These are phyloP conservation scores for Philopotamus ludificatus DNA, from an alignment of 1,140 invertebrate species.

Conservation along the genomic window DNA sequence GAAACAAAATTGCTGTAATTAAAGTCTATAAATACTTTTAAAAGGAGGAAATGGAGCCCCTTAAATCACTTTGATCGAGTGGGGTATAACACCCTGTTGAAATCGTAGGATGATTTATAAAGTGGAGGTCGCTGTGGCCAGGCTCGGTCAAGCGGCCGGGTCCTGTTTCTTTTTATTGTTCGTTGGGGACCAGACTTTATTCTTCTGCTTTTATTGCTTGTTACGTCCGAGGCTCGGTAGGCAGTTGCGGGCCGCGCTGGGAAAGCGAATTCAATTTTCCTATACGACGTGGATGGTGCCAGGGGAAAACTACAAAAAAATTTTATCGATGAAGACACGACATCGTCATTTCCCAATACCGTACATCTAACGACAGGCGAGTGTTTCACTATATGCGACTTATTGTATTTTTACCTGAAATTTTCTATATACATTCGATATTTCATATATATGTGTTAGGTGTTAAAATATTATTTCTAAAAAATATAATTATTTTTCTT, in stretches of 20 bases:
- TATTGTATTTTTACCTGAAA: no score
- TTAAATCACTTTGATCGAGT: neutral
- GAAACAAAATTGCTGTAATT: no score
- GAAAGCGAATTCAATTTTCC: slow-evolving; percentile 11
- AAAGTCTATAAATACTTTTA: no score
- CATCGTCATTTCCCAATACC: neutral
- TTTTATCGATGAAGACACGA: neutral
- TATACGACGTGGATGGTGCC: neutral
- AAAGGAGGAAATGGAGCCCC: neutral
- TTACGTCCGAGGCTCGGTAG: slow-evolving; percentile 14
- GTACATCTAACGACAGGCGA: no score
- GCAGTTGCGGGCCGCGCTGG: neutral
- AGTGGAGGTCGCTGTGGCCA: neutral
- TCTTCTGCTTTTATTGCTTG: slow-evolving; percentile 20
- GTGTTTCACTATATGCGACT: no score
- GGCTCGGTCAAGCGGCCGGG: neutral
- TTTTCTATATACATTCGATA: no score
- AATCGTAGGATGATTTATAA: neutral
- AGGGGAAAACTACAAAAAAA: neutral
- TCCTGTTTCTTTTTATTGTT: neutral
- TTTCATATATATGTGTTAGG: no score
- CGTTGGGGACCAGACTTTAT: neutral
- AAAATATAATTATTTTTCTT: no score
- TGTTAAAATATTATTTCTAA: no score
- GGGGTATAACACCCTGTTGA: neutral